Evolutionary conservation across 2,888 invertebrate genomes (phyloP).

Genomic region (Odiellus spinosus): DNA sequence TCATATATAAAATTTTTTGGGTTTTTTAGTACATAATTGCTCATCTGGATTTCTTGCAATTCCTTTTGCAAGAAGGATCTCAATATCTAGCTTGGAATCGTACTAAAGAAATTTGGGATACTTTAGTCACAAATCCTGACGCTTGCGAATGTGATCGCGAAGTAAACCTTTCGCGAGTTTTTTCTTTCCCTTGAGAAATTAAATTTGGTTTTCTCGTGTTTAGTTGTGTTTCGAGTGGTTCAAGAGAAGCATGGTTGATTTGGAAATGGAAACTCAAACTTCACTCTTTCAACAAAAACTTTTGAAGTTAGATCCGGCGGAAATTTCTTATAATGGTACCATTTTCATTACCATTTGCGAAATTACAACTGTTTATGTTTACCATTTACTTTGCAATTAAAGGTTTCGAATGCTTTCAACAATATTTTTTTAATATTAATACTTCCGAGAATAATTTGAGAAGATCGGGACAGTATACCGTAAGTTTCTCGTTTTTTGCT

Average conservation of each 20-base stretch:
- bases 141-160: slow-evolving; percentile 33
- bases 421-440: slow-evolving; percentile 35
- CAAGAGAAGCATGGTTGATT: slow-evolving; percentile 30
- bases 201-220: too few species aligned
- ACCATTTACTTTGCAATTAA: slow-evolving; percentile 12
- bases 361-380: not conserved
- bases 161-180: slow-evolving; percentile 21
- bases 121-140: slow-evolving; percentile 30
- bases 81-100: slow-evolving; percentile 33
- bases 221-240: slow-evolving; percentile 34
- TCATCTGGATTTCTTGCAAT: slow-evolving; percentile 34
- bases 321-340: slow-evolving; percentile 29
- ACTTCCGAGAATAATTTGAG: slow-evolving; percentile 29
- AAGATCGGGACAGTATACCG: slow-evolving; percentile 19
- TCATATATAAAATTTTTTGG: not conserved
- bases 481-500: slow-evolving; percentile 10
- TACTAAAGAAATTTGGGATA: slow-evolving; percentile 35
- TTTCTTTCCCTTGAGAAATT: slow-evolving; percentile 3
- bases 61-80: slow-evolving; percentile 34
- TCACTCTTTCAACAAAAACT: slow-evolving; percentile 35
- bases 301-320: slow-evolving; percentile 30
- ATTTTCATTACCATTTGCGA: slow-evolving; percentile 1
- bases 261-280: slow-evolving; percentile 32
- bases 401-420: slow-evolving; percentile 34
- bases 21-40: slow-evolving; percentile 29